These are phyloP conservation scores for Botia almorhae DNA, from an alignment of 2,797 vertebrate genomes.

Conservation along the genomic window DNA sequence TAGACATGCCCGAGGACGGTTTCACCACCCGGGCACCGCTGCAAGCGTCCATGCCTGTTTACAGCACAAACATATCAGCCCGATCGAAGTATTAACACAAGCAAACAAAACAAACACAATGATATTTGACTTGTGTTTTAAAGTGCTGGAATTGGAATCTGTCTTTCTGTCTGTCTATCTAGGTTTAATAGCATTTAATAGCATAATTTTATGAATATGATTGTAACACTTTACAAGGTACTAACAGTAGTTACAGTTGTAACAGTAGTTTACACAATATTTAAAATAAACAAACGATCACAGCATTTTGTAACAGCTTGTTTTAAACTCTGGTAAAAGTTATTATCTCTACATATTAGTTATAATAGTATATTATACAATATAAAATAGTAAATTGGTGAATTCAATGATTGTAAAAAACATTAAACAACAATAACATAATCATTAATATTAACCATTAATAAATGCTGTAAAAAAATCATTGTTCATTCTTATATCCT, in stretches of 20 bases:
- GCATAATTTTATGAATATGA: background rate
- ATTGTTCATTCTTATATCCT: background rate
- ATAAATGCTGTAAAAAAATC: background rate
- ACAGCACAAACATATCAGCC: slow-evolving; percentile 59
- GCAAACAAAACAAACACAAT: slow-evolving; percentile 10
- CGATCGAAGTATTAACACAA: background rate
- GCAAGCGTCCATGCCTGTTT: slow-evolving; percentile 79
- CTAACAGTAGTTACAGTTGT: too few relatives aligned
- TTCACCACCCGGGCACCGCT: slow-evolving; percentile 77
- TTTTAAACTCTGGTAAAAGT: too few relatives aligned
- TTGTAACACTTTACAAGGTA: background rate
- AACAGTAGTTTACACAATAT: too few relatives aligned
- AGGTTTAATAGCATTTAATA: background rate
- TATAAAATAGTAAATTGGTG: background rate
- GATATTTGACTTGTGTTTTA: background rate
- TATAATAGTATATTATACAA: background rate
- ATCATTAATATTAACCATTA: background rate
- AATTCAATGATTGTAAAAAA: background rate
- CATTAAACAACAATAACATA: too few relatives aligned
- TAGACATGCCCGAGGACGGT: slow-evolving; percentile 73
- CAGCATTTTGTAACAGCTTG: too few relatives aligned
- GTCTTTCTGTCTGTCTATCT: accelerated
- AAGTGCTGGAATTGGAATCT: background rate
- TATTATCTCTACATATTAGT: background rate
- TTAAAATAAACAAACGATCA: too few relatives aligned